A percentile compares a stretch with the other conserved stretches of the same genome.
These are phyloP conservation scores for Enteromius paludinosus DNA, from an alignment of 2,797 vertebrate genomes.

Conservation along the genomic window DNA sequence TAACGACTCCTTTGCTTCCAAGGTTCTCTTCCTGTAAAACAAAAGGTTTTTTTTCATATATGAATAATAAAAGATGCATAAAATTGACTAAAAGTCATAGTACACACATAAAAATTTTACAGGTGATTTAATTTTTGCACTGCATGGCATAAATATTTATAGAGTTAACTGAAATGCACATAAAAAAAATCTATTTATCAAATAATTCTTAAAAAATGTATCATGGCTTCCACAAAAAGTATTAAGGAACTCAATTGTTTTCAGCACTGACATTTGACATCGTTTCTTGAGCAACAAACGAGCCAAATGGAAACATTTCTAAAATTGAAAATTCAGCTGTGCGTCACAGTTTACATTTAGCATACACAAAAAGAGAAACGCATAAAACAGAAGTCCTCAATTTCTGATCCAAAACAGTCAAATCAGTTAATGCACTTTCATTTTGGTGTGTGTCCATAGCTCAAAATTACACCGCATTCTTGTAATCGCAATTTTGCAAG, in stretches of 20 bases:
- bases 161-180: neutral
- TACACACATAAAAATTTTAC: neutral
- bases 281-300: neutral
- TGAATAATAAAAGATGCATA: neutral
- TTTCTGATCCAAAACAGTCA: neutral
- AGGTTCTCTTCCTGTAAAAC: conserved; percentile 32
- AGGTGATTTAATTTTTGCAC: neutral
- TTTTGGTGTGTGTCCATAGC: neutral
- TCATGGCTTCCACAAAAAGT: neutral
- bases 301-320: neutral
- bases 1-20: neutral
- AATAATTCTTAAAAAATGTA: neutral
- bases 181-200: neutral
- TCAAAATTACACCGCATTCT: neutral
- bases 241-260: neutral
- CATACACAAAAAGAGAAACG: neutral
- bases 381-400: neutral
- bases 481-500: neutral
- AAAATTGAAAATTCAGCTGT: neutral
- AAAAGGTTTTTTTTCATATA: neutral
- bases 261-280: neutral
- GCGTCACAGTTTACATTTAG: neutral
- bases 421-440: neutral
- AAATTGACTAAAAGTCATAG: neutral
- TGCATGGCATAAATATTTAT: neutral